A percentile compares a stretch with the other conserved stretches of the same genome.
Evolutionary conservation across 2,797 vertebrate species (phyloP).

Genomic region (Sylvilagus floridanus): DNA sequence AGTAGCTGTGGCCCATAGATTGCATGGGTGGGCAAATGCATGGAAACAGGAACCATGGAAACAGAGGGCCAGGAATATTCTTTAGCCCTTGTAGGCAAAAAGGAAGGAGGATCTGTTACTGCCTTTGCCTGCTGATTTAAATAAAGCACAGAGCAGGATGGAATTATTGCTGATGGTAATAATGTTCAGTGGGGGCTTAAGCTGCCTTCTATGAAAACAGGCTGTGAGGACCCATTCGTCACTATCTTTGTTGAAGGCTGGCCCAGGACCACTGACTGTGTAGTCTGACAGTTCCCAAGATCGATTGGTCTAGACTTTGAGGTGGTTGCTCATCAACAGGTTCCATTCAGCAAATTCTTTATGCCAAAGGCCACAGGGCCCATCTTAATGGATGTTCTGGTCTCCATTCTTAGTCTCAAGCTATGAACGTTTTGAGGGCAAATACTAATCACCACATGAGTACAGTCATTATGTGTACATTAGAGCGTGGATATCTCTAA

Average conservation of each 20-base stretch:
- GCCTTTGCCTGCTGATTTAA: slow-evolving; percentile 18
- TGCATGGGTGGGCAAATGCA: not conserved
- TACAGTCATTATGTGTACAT: not conserved
- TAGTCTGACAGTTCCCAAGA: not conserved
- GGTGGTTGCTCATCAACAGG: not conserved
- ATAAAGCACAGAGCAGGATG: not conserved
- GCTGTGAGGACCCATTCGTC: not conserved
- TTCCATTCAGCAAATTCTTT: not conserved
- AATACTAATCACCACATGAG: not conserved
- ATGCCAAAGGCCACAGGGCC: not conserved
- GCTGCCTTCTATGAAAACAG: not conserved
- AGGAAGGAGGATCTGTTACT: not conserved
- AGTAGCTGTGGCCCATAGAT: not conserved
- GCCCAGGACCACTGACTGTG: not conserved
- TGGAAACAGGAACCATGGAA: not conserved
- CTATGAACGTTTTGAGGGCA: not conserved
- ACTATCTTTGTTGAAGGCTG: not conserved
- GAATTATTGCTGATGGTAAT: not conserved
- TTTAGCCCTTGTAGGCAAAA: not conserved
- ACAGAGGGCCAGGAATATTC: not conserved
- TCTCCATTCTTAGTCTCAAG: not conserved
- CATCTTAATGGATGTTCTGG: not conserved
- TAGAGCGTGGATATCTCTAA: not conserved
- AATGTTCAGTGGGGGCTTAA: not conserved
- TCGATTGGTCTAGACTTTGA: not conserved